phyloP scores from a whole-genome alignment of 2,888 invertebrate species.

The Hirtodrosophila trivittata region DNA sequence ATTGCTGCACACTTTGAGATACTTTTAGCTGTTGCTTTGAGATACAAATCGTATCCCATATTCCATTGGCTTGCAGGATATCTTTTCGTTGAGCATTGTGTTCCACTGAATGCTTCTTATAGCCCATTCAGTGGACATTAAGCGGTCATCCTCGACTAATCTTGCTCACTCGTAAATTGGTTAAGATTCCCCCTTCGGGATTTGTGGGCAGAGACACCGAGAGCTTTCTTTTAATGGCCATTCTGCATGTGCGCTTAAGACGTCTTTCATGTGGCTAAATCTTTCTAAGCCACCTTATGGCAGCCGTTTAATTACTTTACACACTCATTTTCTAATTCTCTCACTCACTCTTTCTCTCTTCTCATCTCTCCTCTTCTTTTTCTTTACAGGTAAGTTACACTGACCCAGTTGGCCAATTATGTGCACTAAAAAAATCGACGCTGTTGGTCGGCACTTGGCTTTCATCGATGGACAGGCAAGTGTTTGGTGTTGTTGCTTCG shows the following conservation, averaged over 20 bases:
- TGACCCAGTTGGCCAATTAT: conserved; percentile 71
- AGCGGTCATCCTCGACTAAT: too few relatives aligned
- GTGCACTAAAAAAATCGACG: conserved; percentile 37
- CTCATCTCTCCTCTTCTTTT: conserved; percentile 17
- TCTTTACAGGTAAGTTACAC: conserved; percentile 67
- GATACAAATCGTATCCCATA: too few relatives aligned
- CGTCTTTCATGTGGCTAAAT: conserved; percentile 45
- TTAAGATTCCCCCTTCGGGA: too few relatives aligned
- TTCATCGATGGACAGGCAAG: conserved; percentile 56
- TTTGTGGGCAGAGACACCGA: too few relatives aligned
- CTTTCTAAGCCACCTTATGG: conserved; percentile 43
- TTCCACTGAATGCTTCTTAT: too few relatives aligned
- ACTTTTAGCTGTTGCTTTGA: too few relatives aligned
- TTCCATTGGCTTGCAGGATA: too few relatives aligned
- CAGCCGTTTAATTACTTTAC: conserved; percentile 64
- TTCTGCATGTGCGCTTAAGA: conserved; percentile 43
- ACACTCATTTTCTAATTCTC: background rate
- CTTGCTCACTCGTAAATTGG: too few relatives aligned
- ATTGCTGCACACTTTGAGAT: too few relatives aligned
- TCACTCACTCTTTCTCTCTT: conserved; percentile 15
- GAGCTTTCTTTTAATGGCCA: conserved; percentile 16
- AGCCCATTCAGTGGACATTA: too few relatives aligned
- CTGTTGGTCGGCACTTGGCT: conserved; percentile 50
- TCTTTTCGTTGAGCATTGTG: too few relatives aligned
- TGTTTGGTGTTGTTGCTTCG: conserved; percentile 21